A percentile compares a stretch with the other conserved stretches of the same genome.
Conservation (phyloP, 2,797 vertebrate species). For the Pteronotus mesoamericanus region DNA sequence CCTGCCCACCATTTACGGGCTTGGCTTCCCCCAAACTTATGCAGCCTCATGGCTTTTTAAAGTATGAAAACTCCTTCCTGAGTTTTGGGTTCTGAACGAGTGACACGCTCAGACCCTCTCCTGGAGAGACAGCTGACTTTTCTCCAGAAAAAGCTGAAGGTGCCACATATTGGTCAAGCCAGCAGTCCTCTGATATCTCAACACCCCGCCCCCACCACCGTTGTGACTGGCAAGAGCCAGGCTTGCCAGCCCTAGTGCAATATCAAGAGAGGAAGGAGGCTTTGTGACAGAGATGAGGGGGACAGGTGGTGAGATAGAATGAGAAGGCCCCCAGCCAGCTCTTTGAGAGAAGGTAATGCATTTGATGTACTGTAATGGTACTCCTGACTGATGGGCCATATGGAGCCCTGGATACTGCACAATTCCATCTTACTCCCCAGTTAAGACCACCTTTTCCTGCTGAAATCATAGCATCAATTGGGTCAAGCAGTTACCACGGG, state of each 20-base stretch:
- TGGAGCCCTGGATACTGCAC: conserved; percentile 44
- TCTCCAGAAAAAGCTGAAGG: conserved; percentile 66
- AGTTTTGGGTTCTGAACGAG: not conserved
- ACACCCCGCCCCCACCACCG: not conserved
- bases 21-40: not conserved
- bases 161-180: conserved; percentile 71
- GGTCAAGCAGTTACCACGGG: conserved; percentile 31
- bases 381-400: conserved; percentile 63
- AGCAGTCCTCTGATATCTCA: conserved; percentile 64
- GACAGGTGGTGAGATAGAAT: conserved; percentile 80
- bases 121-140: not conserved
- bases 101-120: not conserved
- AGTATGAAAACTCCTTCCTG: not conserved
- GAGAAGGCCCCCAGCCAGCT: conserved; percentile 74
- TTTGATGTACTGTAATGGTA: conserved; percentile 61
- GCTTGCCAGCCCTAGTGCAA: conserved; percentile 13
- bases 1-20: not conserved
- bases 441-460: conserved; percentile 36
- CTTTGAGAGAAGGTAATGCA: conserved; percentile 56
- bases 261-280: conserved; percentile 68
- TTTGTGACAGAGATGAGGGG: conserved; percentile 73
- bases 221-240: conserved; percentile 62
- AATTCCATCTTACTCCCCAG: conserved; percentile 11
- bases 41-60: not conserved
- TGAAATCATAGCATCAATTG: conserved; percentile 12